These are phyloP conservation scores for Hirtodrosophila histrioides DNA, from an alignment of 2,888 invertebrate genomes.

Conservation along the genomic window DNA sequence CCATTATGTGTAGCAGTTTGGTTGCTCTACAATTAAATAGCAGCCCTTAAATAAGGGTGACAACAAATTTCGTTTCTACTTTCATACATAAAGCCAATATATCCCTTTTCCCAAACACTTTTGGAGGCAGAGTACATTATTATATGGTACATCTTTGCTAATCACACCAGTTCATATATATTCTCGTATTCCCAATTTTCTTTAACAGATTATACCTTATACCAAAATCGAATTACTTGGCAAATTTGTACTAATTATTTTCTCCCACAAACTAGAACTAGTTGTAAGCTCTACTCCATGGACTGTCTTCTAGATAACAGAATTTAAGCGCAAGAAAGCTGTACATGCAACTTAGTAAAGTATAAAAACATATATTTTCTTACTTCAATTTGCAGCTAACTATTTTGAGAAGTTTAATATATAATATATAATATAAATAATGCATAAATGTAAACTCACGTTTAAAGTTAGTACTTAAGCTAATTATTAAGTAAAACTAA, in stretches of 20 bases:
- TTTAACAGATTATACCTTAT: background rate
- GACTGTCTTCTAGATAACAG: slow-evolving; percentile 80
- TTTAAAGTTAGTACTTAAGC: slow-evolving; percentile 16
- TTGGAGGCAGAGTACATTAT: too few relatives aligned
- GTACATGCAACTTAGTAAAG: slow-evolving; percentile 21
- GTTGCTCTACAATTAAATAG: too few relatives aligned
- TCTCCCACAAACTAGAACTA: slow-evolving; percentile 2
- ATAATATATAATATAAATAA: slow-evolving; percentile 8
- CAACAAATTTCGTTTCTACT: too few relatives aligned
- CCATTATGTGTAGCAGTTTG: too few relatives aligned
- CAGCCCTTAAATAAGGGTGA: too few relatives aligned
- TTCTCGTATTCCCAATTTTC: too few relatives aligned
- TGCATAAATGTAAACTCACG: slow-evolving; percentile 4
- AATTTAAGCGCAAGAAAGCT: slow-evolving; percentile 66
- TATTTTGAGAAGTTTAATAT: slow-evolving; percentile 46
- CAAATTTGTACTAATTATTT: background rate
- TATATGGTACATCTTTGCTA: too few relatives aligned
- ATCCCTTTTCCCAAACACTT: too few relatives aligned
- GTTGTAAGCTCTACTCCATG: slow-evolving; percentile 71
- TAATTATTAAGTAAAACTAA: slow-evolving; percentile 28
- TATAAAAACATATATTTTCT: slow-evolving; percentile 61
- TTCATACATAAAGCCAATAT: too few relatives aligned
- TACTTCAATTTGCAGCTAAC: slow-evolving; percentile 52
- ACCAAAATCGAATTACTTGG: background rate
- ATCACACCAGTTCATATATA: too few relatives aligned